Percentiles rank a stretch among this genome's conserved stretches.
Conservation (phyloP, 2,888 invertebrate genomes). For the Hypena proboscidalis region DNA sequence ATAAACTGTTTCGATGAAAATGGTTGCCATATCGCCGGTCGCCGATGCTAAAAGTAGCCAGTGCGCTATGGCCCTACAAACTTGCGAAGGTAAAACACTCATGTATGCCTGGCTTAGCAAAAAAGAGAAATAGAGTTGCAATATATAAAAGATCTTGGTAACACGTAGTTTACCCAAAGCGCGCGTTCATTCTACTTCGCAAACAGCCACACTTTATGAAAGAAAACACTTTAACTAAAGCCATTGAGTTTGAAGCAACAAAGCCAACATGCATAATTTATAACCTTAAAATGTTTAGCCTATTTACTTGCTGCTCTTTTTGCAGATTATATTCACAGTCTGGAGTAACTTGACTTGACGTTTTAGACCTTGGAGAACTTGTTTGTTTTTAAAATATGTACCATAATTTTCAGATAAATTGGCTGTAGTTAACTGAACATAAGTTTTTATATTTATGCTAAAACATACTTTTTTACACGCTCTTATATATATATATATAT, state of each 20-base stretch:
- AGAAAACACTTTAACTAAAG: conserved; percentile 30
- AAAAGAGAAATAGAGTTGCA: conserved; percentile 21
- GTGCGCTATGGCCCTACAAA: no score
- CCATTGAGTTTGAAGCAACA: conserved; percentile 30
- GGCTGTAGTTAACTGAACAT: no score
- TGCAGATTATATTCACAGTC: conserved; percentile 8
- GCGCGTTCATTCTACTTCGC: conserved; percentile 39
- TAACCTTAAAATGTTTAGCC: conserved; percentile 13
- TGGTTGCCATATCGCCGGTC: no score
- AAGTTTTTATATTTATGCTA: no score
- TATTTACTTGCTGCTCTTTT: conserved; percentile 9
- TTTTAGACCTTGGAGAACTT: no score
- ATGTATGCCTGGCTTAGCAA: conserved; percentile 9
- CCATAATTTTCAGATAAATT: no score
- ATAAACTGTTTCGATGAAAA: no score
- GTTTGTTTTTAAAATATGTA: no score
- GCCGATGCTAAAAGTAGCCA: no score
- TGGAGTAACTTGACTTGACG: no score
- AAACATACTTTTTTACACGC: no score
- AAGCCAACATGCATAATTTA: conserved; percentile 30
- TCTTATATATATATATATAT: no score
- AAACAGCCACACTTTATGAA: conserved; percentile 33
- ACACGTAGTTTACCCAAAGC: conserved; percentile 40
- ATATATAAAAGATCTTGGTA: conserved; percentile 35
- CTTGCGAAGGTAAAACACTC: conserved; percentile 5